phyloP scores from a whole-genome alignment of 2,113 vertebrate species.

The Ceyx cyanopectus region DNA sequence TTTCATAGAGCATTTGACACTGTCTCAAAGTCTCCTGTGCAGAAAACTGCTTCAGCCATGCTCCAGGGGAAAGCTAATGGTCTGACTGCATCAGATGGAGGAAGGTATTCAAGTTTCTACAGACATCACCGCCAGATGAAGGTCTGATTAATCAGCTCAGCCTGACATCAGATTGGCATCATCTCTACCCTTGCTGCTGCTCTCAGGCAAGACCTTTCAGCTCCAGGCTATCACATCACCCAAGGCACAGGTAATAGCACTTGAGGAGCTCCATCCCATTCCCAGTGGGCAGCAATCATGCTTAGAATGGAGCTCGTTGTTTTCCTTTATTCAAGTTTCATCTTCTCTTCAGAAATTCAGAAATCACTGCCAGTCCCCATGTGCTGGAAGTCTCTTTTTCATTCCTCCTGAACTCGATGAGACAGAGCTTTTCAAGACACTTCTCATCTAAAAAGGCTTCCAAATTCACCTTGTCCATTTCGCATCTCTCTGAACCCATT shows the following conservation, averaged over 20 bases:
- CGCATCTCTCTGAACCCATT: neutral
- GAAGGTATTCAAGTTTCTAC: neutral
- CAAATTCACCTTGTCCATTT: neutral
- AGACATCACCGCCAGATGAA: neutral
- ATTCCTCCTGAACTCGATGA: neutral
- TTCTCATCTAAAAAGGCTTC: neutral
- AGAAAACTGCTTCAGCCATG: neutral
- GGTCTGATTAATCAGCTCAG: slow-evolving; percentile 30
- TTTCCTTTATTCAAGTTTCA: slow-evolving; percentile 11
- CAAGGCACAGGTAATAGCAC: neutral
- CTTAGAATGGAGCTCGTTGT: neutral
- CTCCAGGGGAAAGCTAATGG: neutral
- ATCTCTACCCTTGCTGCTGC: neutral
- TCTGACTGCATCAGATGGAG: neutral
- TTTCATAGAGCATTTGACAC: neutral
- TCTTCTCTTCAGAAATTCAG: neutral
- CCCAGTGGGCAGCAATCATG: slow-evolving; percentile 26
- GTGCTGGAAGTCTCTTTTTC: neutral
- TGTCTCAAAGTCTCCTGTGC: neutral
- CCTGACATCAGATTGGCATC: neutral
- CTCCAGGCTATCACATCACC: neutral
- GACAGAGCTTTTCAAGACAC: neutral
- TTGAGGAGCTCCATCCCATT: neutral
- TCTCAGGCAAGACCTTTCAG: slow-evolving; percentile 6
- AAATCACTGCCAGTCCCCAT: neutral